phyloP scores from a whole-genome alignment of 1,140 invertebrate genomes.

The Tetragnatha versicolor region DNA sequence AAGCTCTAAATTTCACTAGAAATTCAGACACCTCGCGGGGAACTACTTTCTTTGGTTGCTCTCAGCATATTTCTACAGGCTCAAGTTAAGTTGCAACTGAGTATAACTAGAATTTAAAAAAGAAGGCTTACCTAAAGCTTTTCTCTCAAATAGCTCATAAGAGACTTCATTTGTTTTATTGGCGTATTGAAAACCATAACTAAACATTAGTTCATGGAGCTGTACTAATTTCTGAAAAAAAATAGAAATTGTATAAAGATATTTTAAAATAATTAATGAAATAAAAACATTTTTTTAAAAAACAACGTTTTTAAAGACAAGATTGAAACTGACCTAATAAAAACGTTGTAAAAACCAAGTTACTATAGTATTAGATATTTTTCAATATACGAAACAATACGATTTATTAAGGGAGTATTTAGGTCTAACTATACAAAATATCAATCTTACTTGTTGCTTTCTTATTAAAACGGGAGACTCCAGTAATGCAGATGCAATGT shows the following conservation, averaged over 20 bases:
- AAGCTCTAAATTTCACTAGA: too few species aligned
- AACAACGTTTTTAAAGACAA: too few species aligned
- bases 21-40: too few species aligned
- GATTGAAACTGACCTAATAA: too few species aligned
- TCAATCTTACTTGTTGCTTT: constrained; percentile 23
- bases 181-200: constrained; percentile 42
- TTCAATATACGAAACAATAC: neutral
- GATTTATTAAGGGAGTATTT: neutral
- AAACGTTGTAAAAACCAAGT: too few species aligned
- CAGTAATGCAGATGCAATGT: constrained; percentile 38
- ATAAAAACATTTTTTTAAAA: too few species aligned
- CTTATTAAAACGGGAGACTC: constrained; percentile 35
- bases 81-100: too few species aligned
- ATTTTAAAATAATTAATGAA: too few species aligned
- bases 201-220: constrained; percentile 30
- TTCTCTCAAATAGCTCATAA: constrained; percentile 42
- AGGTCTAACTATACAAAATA: neutral
- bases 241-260: neutral
- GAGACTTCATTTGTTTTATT: constrained; percentile 33
- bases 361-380: neutral
- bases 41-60: too few species aligned
- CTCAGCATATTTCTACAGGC: too few species aligned
- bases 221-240: constrained; percentile 37
- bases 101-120: too few species aligned
- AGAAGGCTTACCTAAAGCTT: constrained; percentile 38